Percentiles rank a stretch among this genome's conserved stretches.
phyloP scores from a whole-genome alignment of 2,797 vertebrate genomes.

The Anas acuta region DNA sequence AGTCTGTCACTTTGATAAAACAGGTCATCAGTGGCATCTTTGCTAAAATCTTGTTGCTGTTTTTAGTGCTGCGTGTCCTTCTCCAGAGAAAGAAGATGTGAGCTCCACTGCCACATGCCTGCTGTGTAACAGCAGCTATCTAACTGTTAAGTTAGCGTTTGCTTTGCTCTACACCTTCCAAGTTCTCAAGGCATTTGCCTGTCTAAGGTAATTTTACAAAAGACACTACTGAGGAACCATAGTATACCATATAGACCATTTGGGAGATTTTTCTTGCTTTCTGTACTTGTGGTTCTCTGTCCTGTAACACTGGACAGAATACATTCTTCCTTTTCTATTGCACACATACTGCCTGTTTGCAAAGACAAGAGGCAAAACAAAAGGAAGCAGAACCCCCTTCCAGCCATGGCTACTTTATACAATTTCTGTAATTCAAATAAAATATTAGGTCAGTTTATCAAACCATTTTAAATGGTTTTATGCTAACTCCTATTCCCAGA shows the following conservation, averaged over 20 bases:
- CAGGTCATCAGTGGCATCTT: not conserved
- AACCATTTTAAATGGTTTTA: not conserved
- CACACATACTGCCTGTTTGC: not conserved
- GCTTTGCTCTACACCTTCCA: not conserved
- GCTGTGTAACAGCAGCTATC: not conserved
- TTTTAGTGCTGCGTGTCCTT: not conserved
- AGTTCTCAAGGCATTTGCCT: not conserved
- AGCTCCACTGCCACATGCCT: not conserved
- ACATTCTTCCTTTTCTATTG: not conserved
- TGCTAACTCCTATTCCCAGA: not conserved
- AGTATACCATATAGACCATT: not conserved
- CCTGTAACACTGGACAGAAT: not conserved
- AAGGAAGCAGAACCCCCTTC: not conserved
- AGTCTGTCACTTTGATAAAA: constrained; percentile 30
- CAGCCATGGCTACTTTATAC: not conserved
- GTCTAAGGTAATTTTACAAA: not conserved
- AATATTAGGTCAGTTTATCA: not conserved
- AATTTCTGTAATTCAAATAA: not conserved
- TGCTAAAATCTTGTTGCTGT: not conserved
- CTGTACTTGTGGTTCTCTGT: not conserved
- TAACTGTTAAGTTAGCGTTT: not conserved
- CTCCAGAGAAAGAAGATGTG: not conserved
- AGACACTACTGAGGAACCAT: not conserved
- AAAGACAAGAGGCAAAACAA: not conserved
- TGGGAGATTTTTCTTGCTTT: not conserved